Conservation (phyloP, 2,113 vertebrate genomes). For the Platycercus adscitus region DNA sequence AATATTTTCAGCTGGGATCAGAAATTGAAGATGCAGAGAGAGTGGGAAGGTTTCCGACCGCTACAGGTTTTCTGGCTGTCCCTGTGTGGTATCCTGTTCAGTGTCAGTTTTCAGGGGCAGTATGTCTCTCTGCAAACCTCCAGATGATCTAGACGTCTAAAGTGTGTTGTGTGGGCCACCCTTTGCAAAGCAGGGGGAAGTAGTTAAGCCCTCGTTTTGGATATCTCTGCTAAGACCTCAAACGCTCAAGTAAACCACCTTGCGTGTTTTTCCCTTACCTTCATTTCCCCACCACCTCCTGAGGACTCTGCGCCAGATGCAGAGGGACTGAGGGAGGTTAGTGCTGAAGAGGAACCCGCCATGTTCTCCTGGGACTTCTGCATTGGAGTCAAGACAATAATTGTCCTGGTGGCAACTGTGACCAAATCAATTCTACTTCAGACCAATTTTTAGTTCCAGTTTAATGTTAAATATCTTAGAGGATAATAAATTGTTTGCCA, state of each 20-base stretch:
- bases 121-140: not conserved
- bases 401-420: not conserved
- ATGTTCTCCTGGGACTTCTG: not conserved
- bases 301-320: not conserved
- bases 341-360: not conserved
- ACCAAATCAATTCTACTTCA: not conserved
- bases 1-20: not conserved
- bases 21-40: not conserved
- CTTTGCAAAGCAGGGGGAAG: not conserved
- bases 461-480: not conserved
- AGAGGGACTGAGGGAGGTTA: not conserved
- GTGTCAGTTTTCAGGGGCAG: not conserved
- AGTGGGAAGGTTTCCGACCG: not conserved
- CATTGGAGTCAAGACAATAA: not conserved
- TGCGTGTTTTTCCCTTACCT: not conserved
- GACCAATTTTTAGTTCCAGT: not conserved
- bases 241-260: not conserved
- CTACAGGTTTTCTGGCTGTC: not conserved
- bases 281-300: not conserved
- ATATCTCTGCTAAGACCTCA: not conserved
- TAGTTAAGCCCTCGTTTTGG: not conserved
- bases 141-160: not conserved
- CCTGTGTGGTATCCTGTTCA: not conserved
- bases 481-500: not conserved
- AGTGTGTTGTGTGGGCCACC: not conserved